These are phyloP conservation scores for Microvelia longipes DNA, from an alignment of 1,140 invertebrate species.

Conservation along the genomic window DNA sequence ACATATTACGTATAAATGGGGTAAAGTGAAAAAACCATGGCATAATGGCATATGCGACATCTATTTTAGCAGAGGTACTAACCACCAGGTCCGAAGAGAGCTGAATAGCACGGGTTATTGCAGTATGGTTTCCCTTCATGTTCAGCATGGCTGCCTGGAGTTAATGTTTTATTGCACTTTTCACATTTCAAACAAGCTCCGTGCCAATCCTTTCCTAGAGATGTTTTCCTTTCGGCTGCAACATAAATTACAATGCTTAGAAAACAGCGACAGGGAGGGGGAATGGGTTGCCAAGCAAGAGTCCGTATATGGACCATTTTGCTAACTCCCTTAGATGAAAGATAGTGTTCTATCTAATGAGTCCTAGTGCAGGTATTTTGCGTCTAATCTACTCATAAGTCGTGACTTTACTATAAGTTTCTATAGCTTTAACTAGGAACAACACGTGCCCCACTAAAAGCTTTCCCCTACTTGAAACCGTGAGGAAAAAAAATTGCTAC, in stretches of 20 bases:
- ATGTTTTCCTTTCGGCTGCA: slow-evolving; percentile 60
- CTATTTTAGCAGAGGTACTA: slow-evolving; percentile 15
- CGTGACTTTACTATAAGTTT: too few relatives aligned
- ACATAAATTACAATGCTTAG: slow-evolving; percentile 23
- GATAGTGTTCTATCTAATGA: too few relatives aligned
- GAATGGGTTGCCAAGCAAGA: background rate
- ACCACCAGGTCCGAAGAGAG: slow-evolving; percentile 55
- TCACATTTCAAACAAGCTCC: slow-evolving; percentile 52
- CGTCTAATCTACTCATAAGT: too few relatives aligned
- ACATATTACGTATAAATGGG: too few relatives aligned
- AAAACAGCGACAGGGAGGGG: background rate
- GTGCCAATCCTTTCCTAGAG: slow-evolving; percentile 68
- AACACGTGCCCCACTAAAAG: background rate
- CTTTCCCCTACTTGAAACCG: background rate
- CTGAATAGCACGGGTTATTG: slow-evolving; percentile 55
- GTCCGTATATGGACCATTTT: background rate
- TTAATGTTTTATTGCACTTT: slow-evolving; percentile 62
- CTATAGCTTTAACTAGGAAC: too few relatives aligned
- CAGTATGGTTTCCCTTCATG: slow-evolving; percentile 66
- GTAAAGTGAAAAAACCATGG: background rate
- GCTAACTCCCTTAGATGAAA: too few relatives aligned
- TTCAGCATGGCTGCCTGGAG: slow-evolving; percentile 52
- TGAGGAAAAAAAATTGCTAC: too few relatives aligned
- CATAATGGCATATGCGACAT: background rate
- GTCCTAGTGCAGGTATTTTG: too few relatives aligned